Base-by-base conservation (phyloP, 2,113 vertebrate species). In the Butorides virescens region DNA sequence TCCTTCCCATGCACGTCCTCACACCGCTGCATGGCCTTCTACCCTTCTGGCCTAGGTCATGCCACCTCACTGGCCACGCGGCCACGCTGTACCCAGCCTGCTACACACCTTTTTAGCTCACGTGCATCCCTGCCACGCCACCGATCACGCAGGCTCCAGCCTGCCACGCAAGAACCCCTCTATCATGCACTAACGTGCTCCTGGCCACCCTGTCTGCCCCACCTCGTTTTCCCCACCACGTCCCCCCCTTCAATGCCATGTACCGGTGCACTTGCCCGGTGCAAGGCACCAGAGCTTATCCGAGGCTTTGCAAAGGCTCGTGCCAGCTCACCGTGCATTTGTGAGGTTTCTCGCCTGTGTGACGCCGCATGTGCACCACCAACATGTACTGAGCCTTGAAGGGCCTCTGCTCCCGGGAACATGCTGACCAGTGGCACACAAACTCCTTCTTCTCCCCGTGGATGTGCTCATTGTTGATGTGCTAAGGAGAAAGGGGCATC, bases 331-430 rank as follows among this genome's bases (percentile, higher is more conserved):
- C 99, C 98, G 99, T 99, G 98, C 99, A 99, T 95, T 99, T 99
- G 97, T 99, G 99, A 12, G 99, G 99, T 67, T 99, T 99, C 98
- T 99, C 99, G 17, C 99, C 99, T 0, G 99, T 99, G 98, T 99
- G 99, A 44, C 99, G 98, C 62, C 99, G 97, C 99, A 99, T 99
- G 97, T 99, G 99, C 63, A 99, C 99, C 97, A 99, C 99, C 96
- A 99, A 89, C 99, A 99, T 99, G 97, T 99, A 99, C 98, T 99
- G 99, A 22, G 99, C 99, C 96, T 99, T 99, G 98, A 99, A 99
- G 67, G 99, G 99, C 52, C 99, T 97, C 98, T 99, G 99, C 92
- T 99, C 99, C 82, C 99, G 98, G 47, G 99, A 99, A 61, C 99
- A 99, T 11, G 99, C 99, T 53, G 98, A 98, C 99, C 99, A 99